Percentiles rank a stretch among this genome's conserved stretches.
Evolutionary conservation across 2,888 invertebrate genomes (phyloP).

Genomic region (Eutolmus rufibarbis): DNA sequence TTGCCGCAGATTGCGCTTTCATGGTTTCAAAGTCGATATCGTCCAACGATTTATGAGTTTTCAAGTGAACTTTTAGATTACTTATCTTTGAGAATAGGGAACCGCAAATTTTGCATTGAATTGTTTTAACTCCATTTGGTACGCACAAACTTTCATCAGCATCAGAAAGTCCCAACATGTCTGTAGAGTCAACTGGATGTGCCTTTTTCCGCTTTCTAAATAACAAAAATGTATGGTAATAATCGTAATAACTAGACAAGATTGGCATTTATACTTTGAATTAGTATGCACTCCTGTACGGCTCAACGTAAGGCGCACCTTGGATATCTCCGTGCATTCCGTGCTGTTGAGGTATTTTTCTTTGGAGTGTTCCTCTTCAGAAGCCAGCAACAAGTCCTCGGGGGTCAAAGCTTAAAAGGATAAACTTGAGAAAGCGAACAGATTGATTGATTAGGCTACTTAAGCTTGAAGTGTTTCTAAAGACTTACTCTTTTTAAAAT

Average conservation of each 20-base stretch:
- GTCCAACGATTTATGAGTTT: slow-evolving; percentile 52
- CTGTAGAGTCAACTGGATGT: background rate
- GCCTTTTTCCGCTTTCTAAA: background rate
- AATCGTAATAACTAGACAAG: background rate
- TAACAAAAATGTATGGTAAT: background rate
- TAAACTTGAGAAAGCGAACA: background rate
- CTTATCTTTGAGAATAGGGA: slow-evolving; percentile 52
- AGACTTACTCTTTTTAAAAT: background rate
- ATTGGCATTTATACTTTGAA: background rate
- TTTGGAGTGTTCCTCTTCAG: background rate
- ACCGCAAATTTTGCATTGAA: slow-evolving; percentile 59
- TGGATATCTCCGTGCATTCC: background rate
- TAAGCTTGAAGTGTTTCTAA: background rate
- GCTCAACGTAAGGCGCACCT: background rate
- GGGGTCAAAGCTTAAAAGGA: background rate
- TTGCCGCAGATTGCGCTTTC: background rate
- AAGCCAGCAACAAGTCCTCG: background rate
- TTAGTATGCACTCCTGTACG: background rate
- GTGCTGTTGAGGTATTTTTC: background rate
- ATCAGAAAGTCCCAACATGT: background rate
- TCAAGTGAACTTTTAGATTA: slow-evolving; percentile 55
- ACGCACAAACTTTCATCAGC: slow-evolving; percentile 49
- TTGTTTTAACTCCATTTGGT: slow-evolving; percentile 51
- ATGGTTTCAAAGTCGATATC: slow-evolving; percentile 46
- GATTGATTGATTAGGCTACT: background rate